Evolutionary conservation across 2,113 vertebrate species (phyloP).

Genomic region (Antechinus flavipes): DNA sequence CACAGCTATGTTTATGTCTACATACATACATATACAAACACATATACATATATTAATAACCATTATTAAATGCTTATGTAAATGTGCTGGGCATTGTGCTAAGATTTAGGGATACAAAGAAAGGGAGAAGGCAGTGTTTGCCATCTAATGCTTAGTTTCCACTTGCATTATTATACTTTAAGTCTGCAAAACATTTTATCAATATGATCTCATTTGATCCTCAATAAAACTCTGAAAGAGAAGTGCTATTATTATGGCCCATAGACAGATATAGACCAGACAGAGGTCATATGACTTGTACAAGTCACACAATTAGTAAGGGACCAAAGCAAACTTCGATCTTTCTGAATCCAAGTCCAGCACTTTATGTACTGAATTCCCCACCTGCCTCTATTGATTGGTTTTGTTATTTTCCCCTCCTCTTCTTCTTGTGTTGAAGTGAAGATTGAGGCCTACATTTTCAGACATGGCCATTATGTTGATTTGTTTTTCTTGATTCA

Average conservation of each 20-base stretch:
- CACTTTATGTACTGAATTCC: background rate
- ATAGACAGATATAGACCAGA: background rate
- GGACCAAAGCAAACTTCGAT: background rate
- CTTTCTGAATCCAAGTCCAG: background rate
- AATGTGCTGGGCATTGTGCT: background rate
- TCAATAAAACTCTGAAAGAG: background rate
- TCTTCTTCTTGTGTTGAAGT: background rate
- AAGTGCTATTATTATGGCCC: background rate
- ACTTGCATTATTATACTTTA: background rate
- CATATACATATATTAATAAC: background rate
- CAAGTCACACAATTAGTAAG: background rate
- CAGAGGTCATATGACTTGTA: background rate
- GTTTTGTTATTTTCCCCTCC: background rate
- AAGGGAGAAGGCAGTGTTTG: background rate
- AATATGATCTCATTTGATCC: background rate
- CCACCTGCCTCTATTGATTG: background rate
- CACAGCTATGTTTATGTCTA: too few species aligned
- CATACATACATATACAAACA: too few species aligned
- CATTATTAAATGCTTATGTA: background rate
- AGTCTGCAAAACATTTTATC: background rate
- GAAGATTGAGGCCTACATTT: background rate
- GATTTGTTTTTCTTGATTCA: background rate
- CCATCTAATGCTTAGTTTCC: background rate
- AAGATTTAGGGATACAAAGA: background rate
- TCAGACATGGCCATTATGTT: background rate